Evolutionary conservation across 1,140 invertebrate genomes (phyloP).

Genomic region (Spodoptera frugiperda): DNA sequence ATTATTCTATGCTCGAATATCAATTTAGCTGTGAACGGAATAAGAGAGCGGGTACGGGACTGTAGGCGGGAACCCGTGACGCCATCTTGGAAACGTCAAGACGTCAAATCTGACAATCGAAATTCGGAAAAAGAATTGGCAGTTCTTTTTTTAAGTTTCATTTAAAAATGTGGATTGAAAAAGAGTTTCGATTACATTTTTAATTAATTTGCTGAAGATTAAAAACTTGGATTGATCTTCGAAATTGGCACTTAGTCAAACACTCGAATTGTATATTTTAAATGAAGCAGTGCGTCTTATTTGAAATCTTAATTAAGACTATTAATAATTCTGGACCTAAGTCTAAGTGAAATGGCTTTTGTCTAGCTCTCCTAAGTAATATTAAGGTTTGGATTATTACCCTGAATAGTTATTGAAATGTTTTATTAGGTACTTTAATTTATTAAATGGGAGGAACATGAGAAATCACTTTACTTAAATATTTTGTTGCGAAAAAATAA

Average conservation of each 20-base stretch:
- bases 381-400: background rate
- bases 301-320: slow-evolving; percentile 6
- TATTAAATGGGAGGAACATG: background rate
- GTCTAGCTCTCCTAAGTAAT: slow-evolving; percentile 17
- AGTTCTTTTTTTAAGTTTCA: too few species aligned
- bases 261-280: too few species aligned
- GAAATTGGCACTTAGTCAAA: too few species aligned
- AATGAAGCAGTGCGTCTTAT: background rate
- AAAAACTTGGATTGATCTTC: too few species aligned
- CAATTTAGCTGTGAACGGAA: background rate
- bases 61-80: background rate
- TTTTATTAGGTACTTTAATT: background rate
- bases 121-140: background rate
- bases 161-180: too few species aligned
- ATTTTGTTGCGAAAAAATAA: background rate
- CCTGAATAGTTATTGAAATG: slow-evolving; percentile 14
- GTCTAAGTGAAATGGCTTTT: slow-evolving; percentile 7
- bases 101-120: background rate
- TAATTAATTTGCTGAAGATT: background rate
- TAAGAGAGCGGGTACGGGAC: background rate
- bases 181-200: background rate
- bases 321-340: slow-evolving; percentile 16
- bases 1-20: slow-evolving; percentile 10
- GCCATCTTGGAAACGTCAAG: background rate
- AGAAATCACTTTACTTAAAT: background rate